phyloP scores from a whole-genome alignment of 2,888 invertebrate genomes.

The Biston betularia region DNA sequence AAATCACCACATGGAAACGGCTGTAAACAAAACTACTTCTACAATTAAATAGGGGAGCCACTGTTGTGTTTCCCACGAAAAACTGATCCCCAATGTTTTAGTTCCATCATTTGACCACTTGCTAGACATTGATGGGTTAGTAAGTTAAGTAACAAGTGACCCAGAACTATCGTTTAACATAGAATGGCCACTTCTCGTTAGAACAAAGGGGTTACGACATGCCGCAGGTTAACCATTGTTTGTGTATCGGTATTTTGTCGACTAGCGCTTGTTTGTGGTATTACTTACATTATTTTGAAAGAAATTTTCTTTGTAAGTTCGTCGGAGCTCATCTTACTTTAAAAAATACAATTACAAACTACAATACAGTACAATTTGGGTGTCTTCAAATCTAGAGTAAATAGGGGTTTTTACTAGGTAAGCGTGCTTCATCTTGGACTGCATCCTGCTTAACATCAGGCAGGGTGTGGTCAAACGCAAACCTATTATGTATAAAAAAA shows the following conservation, averaged over 20 bases:
- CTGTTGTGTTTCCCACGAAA: neutral
- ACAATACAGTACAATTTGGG: too few relatives aligned
- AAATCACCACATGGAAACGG: slow-evolving; percentile 13
- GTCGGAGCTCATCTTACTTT: neutral
- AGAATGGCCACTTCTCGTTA: slow-evolving; percentile 71
- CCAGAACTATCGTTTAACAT: slow-evolving; percentile 69
- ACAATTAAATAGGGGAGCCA: neutral
- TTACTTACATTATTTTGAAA: neutral
- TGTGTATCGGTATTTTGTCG: neutral
- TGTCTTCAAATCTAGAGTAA: too few relatives aligned
- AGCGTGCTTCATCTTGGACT: too few relatives aligned
- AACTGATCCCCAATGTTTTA: neutral
- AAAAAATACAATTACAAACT: too few relatives aligned
- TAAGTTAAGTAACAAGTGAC: slow-evolving; percentile 50
- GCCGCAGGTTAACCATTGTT: slow-evolving; percentile 25
- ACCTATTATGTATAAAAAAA: too few relatives aligned
- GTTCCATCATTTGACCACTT: neutral
- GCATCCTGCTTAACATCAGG: too few relatives aligned
- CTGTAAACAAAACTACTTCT: neutral
- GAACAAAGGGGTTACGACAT: slow-evolving; percentile 62
- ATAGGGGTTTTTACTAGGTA: too few relatives aligned
- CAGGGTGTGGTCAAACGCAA: too few relatives aligned
- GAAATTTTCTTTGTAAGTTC: neutral
- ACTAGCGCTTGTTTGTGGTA: neutral
- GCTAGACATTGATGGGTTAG: neutral